Evolutionary conservation across 1,140 invertebrate genomes (phyloP).

Genomic region (Adoxophyes honmai): DNA sequence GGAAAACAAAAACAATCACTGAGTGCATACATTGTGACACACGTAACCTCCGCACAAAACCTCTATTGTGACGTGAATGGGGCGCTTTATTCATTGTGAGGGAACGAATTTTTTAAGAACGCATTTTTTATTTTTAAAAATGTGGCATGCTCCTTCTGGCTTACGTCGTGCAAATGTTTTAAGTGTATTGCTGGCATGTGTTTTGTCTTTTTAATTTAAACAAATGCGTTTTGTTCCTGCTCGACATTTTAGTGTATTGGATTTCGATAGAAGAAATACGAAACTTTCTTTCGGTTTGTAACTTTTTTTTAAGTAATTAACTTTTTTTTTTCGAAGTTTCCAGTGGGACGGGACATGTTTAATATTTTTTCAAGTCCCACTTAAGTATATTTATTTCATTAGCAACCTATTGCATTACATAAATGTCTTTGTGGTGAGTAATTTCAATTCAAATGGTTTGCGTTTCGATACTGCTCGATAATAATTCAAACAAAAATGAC

Average conservation of each 20-base stretch:
- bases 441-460: too few relatives aligned
- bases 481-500: too few relatives aligned
- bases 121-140: slow-evolving; percentile 55
- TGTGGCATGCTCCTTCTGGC: slow-evolving; percentile 59
- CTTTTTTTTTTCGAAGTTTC: too few relatives aligned
- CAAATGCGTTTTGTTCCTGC: slow-evolving; percentile 48
- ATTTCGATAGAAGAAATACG: not conserved
- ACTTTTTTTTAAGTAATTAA: too few relatives aligned
- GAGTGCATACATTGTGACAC: slow-evolving; percentile 68
- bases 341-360: too few relatives aligned
- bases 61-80: slow-evolving; percentile 64
- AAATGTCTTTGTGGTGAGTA: too few relatives aligned
- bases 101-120: slow-evolving; percentile 69
- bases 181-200: slow-evolving; percentile 69
- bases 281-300: too few relatives aligned
- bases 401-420: too few relatives aligned
- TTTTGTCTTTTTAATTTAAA: slow-evolving; percentile 59
- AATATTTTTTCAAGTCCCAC: too few relatives aligned
- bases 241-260: slow-evolving; percentile 17
- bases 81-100: slow-evolving; percentile 57
- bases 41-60: slow-evolving; percentile 60
- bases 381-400: too few relatives aligned
- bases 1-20: slow-evolving; percentile 64
- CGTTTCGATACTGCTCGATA: too few relatives aligned
- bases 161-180: slow-evolving; percentile 59